Conservation (phyloP, 2,888 invertebrate genomes). For the Nineta flava region DNA sequence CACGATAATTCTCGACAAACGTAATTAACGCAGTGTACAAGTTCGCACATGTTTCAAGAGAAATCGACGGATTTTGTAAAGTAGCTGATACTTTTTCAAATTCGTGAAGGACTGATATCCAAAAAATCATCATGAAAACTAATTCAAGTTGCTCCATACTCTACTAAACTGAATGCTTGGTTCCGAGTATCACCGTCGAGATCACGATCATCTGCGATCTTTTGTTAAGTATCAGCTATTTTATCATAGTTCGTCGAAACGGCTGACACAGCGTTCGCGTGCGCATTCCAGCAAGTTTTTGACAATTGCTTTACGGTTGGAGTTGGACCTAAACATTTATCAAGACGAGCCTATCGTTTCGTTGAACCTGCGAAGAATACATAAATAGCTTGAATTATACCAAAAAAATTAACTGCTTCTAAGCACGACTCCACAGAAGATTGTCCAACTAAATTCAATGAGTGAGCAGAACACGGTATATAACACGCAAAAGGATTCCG, state of each 20-base stretch:
- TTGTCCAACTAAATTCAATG: conserved; percentile 14
- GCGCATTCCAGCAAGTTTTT: conserved; percentile 19
- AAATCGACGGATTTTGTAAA: neutral
- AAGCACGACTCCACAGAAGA: conserved; percentile 10
- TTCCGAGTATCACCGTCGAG: too few relatives aligned
- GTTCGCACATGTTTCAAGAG: neutral
- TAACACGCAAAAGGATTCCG: conserved; percentile 9
- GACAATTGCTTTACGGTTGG: too few relatives aligned
- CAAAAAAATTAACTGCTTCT: conserved; percentile 11
- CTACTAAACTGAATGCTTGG: too few relatives aligned
- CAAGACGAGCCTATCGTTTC: too few relatives aligned
- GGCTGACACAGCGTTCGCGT: conserved; percentile 13
- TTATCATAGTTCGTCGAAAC: too few relatives aligned
- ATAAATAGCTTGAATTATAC: conserved; percentile 13
- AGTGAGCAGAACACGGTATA: conserved; percentile 14
- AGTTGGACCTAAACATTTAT: too few relatives aligned
- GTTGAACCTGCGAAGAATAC: conserved; percentile 13
- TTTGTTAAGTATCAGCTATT: too few relatives aligned
- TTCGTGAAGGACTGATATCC: conserved; percentile 3
- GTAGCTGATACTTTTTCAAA: neutral
- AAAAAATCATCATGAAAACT: conserved; percentile 1
- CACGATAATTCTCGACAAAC: neutral
- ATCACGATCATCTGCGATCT: too few relatives aligned
- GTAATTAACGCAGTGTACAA: neutral
- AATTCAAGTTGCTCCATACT: conserved; percentile 3